phyloP scores from a whole-genome alignment of 1,140 invertebrate species.

The Trichogramma pretiosum region DNA sequence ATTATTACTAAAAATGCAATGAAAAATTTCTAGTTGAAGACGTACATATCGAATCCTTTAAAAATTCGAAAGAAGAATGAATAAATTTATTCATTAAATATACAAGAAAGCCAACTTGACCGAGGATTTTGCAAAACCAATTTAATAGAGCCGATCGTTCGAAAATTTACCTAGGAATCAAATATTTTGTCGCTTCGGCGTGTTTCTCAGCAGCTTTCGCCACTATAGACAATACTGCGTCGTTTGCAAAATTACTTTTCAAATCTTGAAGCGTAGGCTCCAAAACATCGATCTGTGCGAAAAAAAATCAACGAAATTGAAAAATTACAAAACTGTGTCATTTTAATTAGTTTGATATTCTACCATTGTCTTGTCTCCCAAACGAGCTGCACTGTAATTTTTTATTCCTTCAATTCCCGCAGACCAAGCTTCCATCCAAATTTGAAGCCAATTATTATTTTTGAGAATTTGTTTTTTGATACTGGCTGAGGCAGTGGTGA shows the following conservation, averaged over 20 bases:
- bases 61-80: no score
- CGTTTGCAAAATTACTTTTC: no score
- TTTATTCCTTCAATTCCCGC: slow-evolving; percentile 51
- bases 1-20: neutral
- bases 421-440: slow-evolving; percentile 47
- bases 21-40: no score
- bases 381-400: slow-evolving; percentile 64
- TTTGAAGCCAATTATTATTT: slow-evolving; percentile 15
- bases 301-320: slow-evolving; percentile 13
- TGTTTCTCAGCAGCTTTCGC: slow-evolving; percentile 36
- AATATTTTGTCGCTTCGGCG: slow-evolving; percentile 47
- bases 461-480: slow-evolving; percentile 27
- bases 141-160: no score
- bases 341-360: slow-evolving; percentile 17
- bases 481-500: slow-evolving; percentile 52
- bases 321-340: slow-evolving; percentile 11
- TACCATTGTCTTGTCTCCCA: slow-evolving; percentile 73
- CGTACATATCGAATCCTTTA: no score
- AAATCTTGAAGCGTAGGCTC: slow-evolving; percentile 34
- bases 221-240: no score
- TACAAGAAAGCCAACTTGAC: no score
- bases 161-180: slow-evolving; percentile 46
- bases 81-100: no score
- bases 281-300: slow-evolving; percentile 44
- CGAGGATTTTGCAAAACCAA: no score